Evolutionary conservation across 2,113 vertebrate species (phyloP).

Genomic region (Aythya baeri): DNA sequence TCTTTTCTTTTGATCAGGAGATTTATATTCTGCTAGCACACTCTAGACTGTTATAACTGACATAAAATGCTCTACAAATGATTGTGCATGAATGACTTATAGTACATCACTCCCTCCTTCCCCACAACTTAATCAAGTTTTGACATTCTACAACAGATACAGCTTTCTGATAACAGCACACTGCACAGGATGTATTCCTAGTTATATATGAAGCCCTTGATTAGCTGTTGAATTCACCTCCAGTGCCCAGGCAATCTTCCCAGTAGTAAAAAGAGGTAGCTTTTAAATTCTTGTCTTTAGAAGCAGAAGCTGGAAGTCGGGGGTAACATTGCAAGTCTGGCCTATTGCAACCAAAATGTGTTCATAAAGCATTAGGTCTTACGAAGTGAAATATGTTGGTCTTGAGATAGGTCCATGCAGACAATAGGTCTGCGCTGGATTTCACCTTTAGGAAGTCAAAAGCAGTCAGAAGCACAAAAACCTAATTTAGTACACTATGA

Average conservation of each 20-base stretch:
- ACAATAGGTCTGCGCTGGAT: not conserved
- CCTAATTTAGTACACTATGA: not conserved
- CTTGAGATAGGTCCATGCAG: not conserved
- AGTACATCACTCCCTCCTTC: not conserved
- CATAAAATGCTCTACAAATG: not conserved
- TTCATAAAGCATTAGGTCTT: not conserved
- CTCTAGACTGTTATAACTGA: not conserved
- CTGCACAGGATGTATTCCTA: not conserved
- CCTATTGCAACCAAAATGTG: not conserved
- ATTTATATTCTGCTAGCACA: not conserved
- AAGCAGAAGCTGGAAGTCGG: not conserved
- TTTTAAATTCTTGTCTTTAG: not conserved
- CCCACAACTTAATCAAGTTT: not conserved
- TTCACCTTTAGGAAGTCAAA: not conserved
- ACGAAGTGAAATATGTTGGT: accelerated
- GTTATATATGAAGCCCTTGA: not conserved
- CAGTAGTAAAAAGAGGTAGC: not conserved
- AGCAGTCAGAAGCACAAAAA: not conserved
- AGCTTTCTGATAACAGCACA: not conserved
- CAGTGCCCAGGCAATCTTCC: not conserved
- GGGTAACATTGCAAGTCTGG: not conserved
- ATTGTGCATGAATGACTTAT: not conserved
- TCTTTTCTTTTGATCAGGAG: not conserved
- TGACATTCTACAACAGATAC: not conserved
- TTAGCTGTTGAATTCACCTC: not conserved